A percentile compares a stretch with the other conserved stretches of the same genome.
phyloP scores from a whole-genome alignment of 2,797 vertebrate genomes.

The Manis pentadactyla region DNA sequence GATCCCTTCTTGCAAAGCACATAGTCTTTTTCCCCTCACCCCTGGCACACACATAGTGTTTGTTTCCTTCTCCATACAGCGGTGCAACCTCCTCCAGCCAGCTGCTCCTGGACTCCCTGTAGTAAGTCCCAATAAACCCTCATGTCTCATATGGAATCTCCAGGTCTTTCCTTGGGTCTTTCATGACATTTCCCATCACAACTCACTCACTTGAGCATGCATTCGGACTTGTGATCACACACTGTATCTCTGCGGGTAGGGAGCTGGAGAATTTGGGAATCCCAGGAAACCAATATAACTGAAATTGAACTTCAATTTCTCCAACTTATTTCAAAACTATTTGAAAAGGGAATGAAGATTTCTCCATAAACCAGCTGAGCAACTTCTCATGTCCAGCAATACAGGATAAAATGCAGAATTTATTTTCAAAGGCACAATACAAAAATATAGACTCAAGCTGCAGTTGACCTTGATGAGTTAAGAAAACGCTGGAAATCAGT shows the following conservation, averaged over 20 bases:
- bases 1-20: no score
- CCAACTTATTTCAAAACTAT: constrained; percentile 47
- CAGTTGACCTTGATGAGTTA: constrained; percentile 60
- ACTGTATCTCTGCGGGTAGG: neutral
- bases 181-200: no score
- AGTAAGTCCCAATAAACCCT: no score
- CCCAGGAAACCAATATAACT: constrained; percentile 11
- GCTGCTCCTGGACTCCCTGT: no score
- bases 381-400: constrained; percentile 44
- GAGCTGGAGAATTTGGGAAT: neutral
- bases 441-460: constrained; percentile 41
- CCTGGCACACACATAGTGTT: no score
- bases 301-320: constrained; percentile 58
- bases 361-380: constrained; percentile 13
- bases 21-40: no score
- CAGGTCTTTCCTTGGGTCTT: no score
- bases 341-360: constrained; percentile 20
- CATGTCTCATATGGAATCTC: no score
- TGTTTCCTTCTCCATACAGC: no score
- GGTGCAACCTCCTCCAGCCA: no score
- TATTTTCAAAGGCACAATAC: constrained; percentile 33
- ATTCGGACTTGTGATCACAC: no score
- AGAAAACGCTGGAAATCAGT: constrained; percentile 36
- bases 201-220: no score
- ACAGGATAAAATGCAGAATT: constrained; percentile 26